Conservation (phyloP, 2,888 invertebrate genomes). For the Tenthredo mesomela region DNA sequence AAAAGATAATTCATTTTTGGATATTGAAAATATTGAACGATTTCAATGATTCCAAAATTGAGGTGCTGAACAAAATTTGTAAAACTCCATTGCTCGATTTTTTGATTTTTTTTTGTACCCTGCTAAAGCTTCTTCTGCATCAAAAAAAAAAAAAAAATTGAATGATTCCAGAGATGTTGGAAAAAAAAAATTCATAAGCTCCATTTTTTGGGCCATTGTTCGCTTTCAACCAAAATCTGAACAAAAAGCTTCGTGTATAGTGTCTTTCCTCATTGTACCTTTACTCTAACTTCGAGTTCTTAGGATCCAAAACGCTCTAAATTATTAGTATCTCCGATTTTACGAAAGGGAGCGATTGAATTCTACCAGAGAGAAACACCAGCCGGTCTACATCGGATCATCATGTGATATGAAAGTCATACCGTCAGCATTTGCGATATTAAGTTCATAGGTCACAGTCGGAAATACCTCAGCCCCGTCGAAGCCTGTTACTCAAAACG, state of each 20-base stretch:
- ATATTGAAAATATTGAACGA: neutral
- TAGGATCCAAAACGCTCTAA: neutral
- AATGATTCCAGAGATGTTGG: neutral
- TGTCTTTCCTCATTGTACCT: neutral
- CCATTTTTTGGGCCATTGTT: neutral
- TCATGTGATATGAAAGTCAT: no score
- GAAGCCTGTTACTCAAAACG: conserved; percentile 17
- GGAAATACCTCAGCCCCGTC: neutral
- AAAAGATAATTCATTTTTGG: neutral
- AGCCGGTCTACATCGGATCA: neutral
- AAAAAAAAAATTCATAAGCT: neutral
- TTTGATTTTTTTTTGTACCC: no score
- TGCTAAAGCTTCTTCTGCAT: no score
- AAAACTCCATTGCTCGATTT: no score
- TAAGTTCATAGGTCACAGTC: conserved; percentile 28
- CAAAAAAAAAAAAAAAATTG: no score
- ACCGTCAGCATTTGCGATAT: neutral
- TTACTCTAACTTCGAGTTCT: neutral
- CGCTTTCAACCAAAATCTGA: neutral
- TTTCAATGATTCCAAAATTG: neutral
- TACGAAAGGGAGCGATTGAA: neutral
- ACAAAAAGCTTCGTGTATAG: neutral
- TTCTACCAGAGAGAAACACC: neutral
- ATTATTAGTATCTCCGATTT: neutral
- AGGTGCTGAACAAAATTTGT: no score